These are phyloP conservation scores for Lacerta agilis DNA, from an alignment of 2,797 vertebrate species.

Conservation along the genomic window DNA sequence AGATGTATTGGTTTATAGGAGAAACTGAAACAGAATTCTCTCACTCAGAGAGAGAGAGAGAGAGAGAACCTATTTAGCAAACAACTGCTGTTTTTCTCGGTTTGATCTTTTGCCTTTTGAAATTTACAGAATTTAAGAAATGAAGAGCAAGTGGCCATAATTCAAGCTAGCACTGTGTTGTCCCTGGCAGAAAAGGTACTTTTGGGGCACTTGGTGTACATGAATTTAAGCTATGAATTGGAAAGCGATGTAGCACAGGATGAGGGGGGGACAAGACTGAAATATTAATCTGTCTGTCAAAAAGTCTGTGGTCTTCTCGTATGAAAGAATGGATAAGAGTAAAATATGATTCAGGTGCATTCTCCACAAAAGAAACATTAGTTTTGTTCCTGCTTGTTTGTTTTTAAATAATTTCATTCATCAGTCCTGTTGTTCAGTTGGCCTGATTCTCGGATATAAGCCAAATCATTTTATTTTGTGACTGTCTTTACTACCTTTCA, in stretches of 20 bases:
- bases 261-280: not conserved
- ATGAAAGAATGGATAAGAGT: not conserved
- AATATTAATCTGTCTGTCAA: not conserved
- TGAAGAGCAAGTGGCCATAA: conserved; percentile 98
- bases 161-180: conserved; percentile 97
- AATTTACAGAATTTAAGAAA: conserved; percentile 92
- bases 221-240: not conserved
- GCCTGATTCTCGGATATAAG: not conserved
- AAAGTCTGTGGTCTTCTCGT: not conserved
- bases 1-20: not conserved
- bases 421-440: not conserved
- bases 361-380: not conserved
- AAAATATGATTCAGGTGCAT: not conserved
- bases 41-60: not conserved
- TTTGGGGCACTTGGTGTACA: not conserved
- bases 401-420: not conserved
- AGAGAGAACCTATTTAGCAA: not conserved
- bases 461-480: not conserved
- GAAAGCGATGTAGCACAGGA: not conserved
- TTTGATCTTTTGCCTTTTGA: conserved; percentile 34
- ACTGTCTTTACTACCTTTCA: not conserved
- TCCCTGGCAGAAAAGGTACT: conserved; percentile 97
- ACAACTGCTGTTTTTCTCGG: not conserved
- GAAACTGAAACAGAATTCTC: not conserved
- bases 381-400: not conserved